Base-by-base conservation (phyloP, 2,888 invertebrate species). In the Heliconius ismenius region DNA sequence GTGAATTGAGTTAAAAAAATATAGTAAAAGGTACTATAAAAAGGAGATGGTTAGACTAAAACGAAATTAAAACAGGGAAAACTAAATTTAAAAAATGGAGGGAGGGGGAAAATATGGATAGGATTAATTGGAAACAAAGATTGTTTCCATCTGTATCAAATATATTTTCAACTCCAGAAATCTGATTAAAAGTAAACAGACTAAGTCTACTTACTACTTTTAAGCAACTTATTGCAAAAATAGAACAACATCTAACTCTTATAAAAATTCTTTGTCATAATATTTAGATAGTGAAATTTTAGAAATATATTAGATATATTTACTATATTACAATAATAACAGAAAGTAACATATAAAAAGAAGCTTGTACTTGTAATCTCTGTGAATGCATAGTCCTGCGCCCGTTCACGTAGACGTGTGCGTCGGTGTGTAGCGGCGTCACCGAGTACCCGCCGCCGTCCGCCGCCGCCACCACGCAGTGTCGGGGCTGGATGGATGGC, bases 331-430 rank as follows among this genome's bases (percentile, higher is more conserved):
- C 3, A 10, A n/a, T 64, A 65, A 65, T 65, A 65, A 36, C n/a
- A 39, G 4, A 26, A 13, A 60, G 11, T 60, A 60, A 60, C 10
- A 24, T 24, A 4, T 67, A 24, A 39, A 58, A 24, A 24, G 2
- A 7, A 18, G 24, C 7, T 11, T 18, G 26, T 79, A 84, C 97
- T 95, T 97, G 97, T 78, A 99, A 94, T 83, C 98, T 97, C 73
- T 98, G 98, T 49, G 99, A 98, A 90, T 99, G 98, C 87, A 96
- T 96, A 85, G 98, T 97, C 83, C 98, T 96, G 86, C 98, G 97
- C 70, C 98, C 98, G 91, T 99, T 98, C 82, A 99, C 98, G 90
- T 98, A 98, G 49, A 98, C 98, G 87, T 98, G 97, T 18, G 99
- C 98, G 90, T 98, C 98, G 39, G 98, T 95, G 86, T 98, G 98